phyloP scores from a whole-genome alignment of 2,797 vertebrate genomes.

The Phalloptychus januarius region DNA sequence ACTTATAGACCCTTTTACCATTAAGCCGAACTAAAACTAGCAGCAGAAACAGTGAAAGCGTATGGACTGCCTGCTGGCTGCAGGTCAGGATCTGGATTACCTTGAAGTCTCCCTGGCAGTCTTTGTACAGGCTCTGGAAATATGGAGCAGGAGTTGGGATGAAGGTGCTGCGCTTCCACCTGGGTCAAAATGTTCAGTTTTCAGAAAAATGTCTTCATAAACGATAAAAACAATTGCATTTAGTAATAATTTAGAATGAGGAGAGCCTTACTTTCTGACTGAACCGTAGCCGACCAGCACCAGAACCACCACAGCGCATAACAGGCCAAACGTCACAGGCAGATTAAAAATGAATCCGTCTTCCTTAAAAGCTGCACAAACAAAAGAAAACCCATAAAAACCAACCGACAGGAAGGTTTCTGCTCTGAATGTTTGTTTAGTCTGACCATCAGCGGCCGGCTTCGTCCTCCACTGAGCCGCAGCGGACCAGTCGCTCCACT shows the following conservation, averaged over 20 bases:
- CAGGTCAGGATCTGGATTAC: constrained; percentile 30
- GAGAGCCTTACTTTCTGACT: constrained; percentile 60
- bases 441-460: background rate
- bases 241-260: background rate
- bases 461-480: constrained; percentile 64
- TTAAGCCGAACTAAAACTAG: no score
- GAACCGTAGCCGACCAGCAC: constrained; percentile 38
- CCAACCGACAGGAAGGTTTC: background rate
- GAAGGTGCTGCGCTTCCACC: constrained; percentile 56
- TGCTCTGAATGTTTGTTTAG: background rate
- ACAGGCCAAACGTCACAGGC: constrained; percentile 18
- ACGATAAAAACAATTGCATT: background rate
- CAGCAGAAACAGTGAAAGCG: no score
- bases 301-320: constrained; percentile 31
- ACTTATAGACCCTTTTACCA: no score
- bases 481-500: constrained; percentile 80
- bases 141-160: constrained; percentile 78
- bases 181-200: constrained; percentile 28
- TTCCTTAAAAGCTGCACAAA: constrained; percentile 11
- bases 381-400: background rate
- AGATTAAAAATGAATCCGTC: background rate
- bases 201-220: background rate
- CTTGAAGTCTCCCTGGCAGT: constrained; percentile 75
- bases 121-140: constrained; percentile 68
- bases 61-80: no score